Conservation (phyloP, 2,888 invertebrate species). For the Trachelus tabidus region DNA sequence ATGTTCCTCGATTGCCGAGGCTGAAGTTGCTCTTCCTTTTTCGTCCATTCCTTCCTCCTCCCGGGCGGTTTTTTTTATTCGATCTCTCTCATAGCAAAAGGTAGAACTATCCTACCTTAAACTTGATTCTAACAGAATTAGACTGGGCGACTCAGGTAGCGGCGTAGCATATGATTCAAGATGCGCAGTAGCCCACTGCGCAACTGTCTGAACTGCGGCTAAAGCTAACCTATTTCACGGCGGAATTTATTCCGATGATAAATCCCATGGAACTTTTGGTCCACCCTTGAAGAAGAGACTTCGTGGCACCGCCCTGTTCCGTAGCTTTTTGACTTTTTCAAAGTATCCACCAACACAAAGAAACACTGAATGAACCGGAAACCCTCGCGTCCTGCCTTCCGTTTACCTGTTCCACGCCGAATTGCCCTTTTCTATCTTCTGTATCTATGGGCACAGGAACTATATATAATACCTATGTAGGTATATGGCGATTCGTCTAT, state of each 20-base stretch:
- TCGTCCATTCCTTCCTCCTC: slow-evolving; percentile 7
- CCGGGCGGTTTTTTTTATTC: not conserved
- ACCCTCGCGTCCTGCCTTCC: slow-evolving; percentile 24
- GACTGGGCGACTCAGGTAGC: slow-evolving; percentile 15
- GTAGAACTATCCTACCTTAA: slow-evolving; percentile 37
- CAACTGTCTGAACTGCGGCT: not conserved
- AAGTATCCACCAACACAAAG: slow-evolving; percentile 34
- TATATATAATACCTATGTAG: not conserved
- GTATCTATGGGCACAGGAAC: not conserved
- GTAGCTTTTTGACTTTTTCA: slow-evolving; percentile 53
- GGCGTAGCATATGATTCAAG: not conserved
- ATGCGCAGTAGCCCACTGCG: not conserved
- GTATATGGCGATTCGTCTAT: not conserved
- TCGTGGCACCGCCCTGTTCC: slow-evolving; percentile 49
- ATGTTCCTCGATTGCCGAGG: slow-evolving; percentile 51
- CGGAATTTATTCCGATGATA: slow-evolving; percentile 1
- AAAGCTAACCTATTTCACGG: not conserved
- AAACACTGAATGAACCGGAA: slow-evolving; percentile 53
- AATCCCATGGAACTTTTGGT: slow-evolving; percentile 21
- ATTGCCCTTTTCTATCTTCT: not conserved
- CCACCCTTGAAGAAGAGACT: slow-evolving; percentile 35
- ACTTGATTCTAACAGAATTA: slow-evolving; percentile 64
- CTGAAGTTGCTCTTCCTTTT: slow-evolving; percentile 5
- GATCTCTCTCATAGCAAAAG: slow-evolving; percentile 18
- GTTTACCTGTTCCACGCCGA: not conserved